Evolutionary conservation across 1,140 invertebrate species (phyloP).

Genomic region (Aphelenchoides avenae): DNA sequence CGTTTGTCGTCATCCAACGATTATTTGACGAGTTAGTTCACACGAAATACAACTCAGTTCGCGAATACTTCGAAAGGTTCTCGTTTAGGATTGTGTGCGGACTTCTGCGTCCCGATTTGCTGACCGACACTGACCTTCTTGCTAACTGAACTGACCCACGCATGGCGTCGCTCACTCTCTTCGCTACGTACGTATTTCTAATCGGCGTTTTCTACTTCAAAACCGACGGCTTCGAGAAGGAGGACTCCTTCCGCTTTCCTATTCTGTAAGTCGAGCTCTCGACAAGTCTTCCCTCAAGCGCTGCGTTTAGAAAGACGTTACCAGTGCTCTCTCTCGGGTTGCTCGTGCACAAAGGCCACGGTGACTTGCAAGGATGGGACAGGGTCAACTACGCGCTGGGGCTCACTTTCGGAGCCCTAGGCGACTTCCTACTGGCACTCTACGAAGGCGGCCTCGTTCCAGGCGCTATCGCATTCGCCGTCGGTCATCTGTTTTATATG

Average conservation of each 20-base stretch:
- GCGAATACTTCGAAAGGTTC: no score
- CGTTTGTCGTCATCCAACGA: no score
- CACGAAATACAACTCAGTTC: no score
- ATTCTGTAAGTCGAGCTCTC: background rate
- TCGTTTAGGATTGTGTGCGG: no score
- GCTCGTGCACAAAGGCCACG: slow-evolving; percentile 3
- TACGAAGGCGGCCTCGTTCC: slow-evolving; percentile 15
- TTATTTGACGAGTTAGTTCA: no score
- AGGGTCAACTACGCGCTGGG: slow-evolving; percentile 5
- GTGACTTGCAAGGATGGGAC: slow-evolving; percentile 1
- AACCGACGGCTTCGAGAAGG: slow-evolving; percentile 18
- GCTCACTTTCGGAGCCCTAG: slow-evolving; percentile 19
- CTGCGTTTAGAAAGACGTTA: slow-evolving; percentile 21
- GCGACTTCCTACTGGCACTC: slow-evolving; percentile 30
- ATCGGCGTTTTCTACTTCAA: slow-evolving; percentile 29
- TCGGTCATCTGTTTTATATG: slow-evolving; percentile 35
- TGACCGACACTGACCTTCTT: no score
- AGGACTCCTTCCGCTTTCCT: background rate
- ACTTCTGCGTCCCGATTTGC: no score
- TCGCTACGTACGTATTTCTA: slow-evolving; percentile 16
- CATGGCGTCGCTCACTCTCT: no score
- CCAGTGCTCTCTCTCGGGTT: slow-evolving; percentile 19
- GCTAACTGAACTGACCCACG: no score
- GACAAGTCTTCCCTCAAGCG: background rate
- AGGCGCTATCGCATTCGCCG: slow-evolving; percentile 20